Base-by-base conservation (phyloP, 1,140 invertebrate genomes). In the Drosophila oshimai region DNA sequence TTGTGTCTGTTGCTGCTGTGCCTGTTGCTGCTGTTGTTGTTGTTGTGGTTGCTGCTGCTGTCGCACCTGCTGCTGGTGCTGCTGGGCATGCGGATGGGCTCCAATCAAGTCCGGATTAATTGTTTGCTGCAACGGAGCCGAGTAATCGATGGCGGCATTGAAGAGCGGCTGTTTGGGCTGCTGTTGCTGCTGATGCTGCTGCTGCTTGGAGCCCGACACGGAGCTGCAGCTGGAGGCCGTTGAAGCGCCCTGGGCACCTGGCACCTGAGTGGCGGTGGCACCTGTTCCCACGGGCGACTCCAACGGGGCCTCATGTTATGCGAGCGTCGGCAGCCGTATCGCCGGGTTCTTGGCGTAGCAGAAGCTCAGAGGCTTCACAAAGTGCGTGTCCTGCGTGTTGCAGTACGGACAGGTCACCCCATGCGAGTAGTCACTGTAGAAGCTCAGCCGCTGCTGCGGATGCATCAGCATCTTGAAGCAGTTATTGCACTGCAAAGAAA, bases 391-490 rank as follows among this genome's bases (percentile, higher is more conserved):
- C 61, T 97, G 93, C 10, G 95, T 94, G 73, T 95, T 95, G 93
- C 98, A 99, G 90, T 96, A 96, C 6, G 96, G 97, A 92, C 98
- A 99, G 53, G 95, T 94, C 79, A 98, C 95, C 75, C 95, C 94
- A 83, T 97, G 96, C 91, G 97, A 98, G 93, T 98, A 99, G 92
- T 99, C 97, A 74, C 97, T 98, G 93, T 97, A 98, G 93, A 95
- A 99, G 92, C 96, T 96, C 62, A 98, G 92, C 71, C 96, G 94
- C 91, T 98, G 96, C 81, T 96, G 95, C 6, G 96, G 95, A 86
- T 96, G 94, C 80, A 98, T 95, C 47, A 98, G 93, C 15, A 96
- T 94, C 91, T 96, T 96, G 91, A 94, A 95, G 93, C 97, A 98
- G 84, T 93, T 95, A 93, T 97, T 97, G 93, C 97, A 98, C 96